Base-by-base conservation (phyloP, 2,113 vertebrate species). In the Forbesichthys agassizii region DNA sequence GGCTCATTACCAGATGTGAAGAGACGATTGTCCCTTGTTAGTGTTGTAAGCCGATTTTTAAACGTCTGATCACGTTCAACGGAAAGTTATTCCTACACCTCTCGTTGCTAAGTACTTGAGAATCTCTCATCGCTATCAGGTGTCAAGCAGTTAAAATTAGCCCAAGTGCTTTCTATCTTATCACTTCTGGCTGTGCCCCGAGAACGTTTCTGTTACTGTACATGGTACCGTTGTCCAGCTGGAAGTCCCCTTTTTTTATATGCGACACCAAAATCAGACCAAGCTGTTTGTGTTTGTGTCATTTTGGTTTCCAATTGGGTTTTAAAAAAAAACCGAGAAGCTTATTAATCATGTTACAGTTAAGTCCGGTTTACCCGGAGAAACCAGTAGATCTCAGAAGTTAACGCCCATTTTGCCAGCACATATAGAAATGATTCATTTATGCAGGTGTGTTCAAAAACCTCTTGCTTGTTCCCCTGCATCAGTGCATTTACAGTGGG, bases 131-230 rank as follows among this genome's bases (percentile, higher is more conserved):
- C 5, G 12, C 14, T 46, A 42, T 60, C 33, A 18, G 13, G 13
- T 48, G 5, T 48, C 46, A 62, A 61, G 59, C 10, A 42, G 61
- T 49, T 62, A 48, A 18, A 62, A 48, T 62, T 20, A 48, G 16
- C 16, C 14, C 4, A 9, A 9, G 9, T 4, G 46, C 47, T 20
- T 16, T 61, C 59, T 61, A 61, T 47, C 59, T 61, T 61, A 61
- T 42, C 14, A 3, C 59, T 16, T 13, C 58, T 60, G 11, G 14
- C 7, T 13, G 16, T 8, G 9, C 36, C 36, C 36, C 33, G 59
- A 47, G 13, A 42, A 47, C 14, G 42, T 47, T 47, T 36, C 33
- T 42, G 33, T 20, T 27, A 27, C 27, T 27, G 59, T 61, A 61
- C 36, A 47, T 61, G 59, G 46, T 47, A 61, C 46, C 10, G 14